A percentile compares a stretch with the other conserved stretches of the same genome.
These are phyloP conservation scores for Aspidiotus destructor DNA, from an alignment of 2,888 invertebrate genomes.

Conservation along the genomic window DNA sequence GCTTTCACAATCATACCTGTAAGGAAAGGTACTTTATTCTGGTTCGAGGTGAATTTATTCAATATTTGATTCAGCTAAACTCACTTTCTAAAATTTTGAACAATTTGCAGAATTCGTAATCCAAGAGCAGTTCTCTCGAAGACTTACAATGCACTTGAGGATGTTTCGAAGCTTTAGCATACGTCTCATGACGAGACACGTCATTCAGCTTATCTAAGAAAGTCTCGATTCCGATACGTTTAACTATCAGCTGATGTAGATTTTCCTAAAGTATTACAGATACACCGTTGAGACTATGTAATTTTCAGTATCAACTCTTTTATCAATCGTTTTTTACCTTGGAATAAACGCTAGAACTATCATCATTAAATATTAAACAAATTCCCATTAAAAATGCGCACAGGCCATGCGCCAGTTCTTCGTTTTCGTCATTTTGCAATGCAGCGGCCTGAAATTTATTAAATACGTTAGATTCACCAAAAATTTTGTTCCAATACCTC, in stretches of 20 bases:
- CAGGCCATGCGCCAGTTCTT: constrained; percentile 75
- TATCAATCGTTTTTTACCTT: constrained; percentile 44
- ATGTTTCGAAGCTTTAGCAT: constrained; percentile 83
- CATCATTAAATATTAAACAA: constrained; percentile 81
- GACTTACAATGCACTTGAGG: constrained; percentile 74
- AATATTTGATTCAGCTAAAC: constrained; percentile 34
- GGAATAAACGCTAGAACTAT: constrained; percentile 62
- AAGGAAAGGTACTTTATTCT: constrained; percentile 30
- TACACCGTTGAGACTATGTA: not conserved
- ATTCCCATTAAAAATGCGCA: constrained; percentile 88
- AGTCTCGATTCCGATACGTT: constrained; percentile 80
- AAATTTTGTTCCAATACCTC: too few species aligned
- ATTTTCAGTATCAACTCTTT: not conserved
- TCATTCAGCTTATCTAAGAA: constrained; percentile 76
- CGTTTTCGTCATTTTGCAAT: constrained; percentile 83
- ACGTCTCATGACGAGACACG: constrained; percentile 79
- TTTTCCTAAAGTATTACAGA: constrained; percentile 47
- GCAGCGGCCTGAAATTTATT: constrained; percentile 53
- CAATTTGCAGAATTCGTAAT: constrained; percentile 88
- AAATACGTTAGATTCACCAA: not conserved
- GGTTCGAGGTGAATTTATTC: not conserved
- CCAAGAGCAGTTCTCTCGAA: constrained; percentile 71
- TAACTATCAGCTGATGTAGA: constrained; percentile 71
- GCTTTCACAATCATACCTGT: constrained; percentile 49
- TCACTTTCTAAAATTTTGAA: constrained; percentile 71